These are phyloP conservation scores for Capitulum mitella DNA, from an alignment of 2,888 invertebrate species.

Conservation along the genomic window DNA sequence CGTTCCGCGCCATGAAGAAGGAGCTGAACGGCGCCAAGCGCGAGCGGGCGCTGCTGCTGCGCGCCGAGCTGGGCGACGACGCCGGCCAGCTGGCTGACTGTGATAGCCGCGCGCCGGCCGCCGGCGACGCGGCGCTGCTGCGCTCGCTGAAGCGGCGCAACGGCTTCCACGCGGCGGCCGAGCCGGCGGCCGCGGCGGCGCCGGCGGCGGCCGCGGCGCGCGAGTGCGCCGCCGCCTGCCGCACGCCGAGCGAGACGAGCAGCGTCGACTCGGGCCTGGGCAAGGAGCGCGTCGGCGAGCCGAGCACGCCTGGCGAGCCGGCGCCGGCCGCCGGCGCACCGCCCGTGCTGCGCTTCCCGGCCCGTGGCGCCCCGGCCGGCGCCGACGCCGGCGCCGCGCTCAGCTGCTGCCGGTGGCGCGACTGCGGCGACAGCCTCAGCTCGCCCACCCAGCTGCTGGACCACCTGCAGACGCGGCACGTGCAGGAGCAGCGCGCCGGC, in stretches of 20 bases:
- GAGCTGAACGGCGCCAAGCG: background rate
- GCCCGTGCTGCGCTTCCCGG: conserved; percentile 3
- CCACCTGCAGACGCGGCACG: conserved; percentile 27
- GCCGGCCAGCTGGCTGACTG: background rate
- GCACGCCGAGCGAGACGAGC: conserved; percentile 19
- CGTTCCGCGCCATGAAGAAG: conserved; percentile 16
- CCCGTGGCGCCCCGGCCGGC: background rate
- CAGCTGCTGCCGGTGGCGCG: conserved; percentile 26
- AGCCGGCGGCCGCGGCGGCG: background rate
- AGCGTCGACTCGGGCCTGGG: conserved; percentile 19
- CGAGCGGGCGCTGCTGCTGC: background rate
- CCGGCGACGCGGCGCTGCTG: background rate
- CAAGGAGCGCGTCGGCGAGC: conserved; percentile 15
- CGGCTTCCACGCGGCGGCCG: background rate
- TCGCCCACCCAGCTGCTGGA: conserved; percentile 28
- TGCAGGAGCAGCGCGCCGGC: background rate
- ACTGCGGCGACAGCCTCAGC: conserved; percentile 26
- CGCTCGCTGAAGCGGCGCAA: background rate
- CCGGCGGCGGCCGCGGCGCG: background rate
- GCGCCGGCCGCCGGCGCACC: background rate
- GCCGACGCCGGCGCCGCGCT: background rate
- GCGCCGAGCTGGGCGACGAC: background rate
- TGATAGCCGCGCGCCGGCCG: background rate
- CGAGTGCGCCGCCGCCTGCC: background rate
- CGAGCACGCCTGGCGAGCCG: background rate